Conservation (phyloP, 2,888 invertebrate genomes). For the Thymelicus acteon region DNA sequence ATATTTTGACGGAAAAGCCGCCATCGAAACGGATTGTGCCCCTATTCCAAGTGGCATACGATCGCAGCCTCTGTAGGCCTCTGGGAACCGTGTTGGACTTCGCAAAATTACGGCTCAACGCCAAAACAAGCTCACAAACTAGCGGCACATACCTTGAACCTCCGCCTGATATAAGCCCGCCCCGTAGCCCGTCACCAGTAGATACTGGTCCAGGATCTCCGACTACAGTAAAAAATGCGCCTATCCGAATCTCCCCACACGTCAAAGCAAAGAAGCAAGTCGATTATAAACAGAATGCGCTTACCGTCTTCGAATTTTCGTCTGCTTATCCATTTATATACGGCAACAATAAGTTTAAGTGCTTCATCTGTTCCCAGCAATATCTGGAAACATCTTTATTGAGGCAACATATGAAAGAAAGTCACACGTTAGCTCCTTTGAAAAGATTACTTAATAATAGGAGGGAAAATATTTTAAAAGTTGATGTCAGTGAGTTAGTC, state of each 20-base stretch:
- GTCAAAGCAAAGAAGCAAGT: conserved; percentile 51
- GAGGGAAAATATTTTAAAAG: conserved; percentile 72
- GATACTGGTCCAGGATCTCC: conserved; percentile 35
- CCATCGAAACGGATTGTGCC: conserved; percentile 65
- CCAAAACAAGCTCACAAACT: conserved; percentile 31
- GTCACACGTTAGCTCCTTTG: conserved; percentile 65
- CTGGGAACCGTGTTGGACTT: conserved; percentile 73
- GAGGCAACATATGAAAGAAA: conserved; percentile 67
- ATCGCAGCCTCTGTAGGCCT: conserved; percentile 75
- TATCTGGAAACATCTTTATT: conserved; percentile 66
- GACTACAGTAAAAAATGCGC: conserved; percentile 38
- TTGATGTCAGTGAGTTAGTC: conserved; percentile 68
- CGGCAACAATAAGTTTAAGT: conserved; percentile 77
- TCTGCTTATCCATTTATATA: conserved; percentile 77
- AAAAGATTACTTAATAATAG: conserved; percentile 73
- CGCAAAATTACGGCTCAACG: conserved; percentile 56
- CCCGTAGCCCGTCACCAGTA: conserved; percentile 66
- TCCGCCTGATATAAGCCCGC: conserved; percentile 48
- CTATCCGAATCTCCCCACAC: conserved; percentile 18
- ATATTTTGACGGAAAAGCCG: conserved; percentile 50
- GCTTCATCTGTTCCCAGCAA: conserved; percentile 74
- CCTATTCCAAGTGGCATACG: conserved; percentile 78
- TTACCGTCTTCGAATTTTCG: conserved; percentile 73
- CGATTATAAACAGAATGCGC: conserved; percentile 68
- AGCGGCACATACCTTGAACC: conserved; percentile 6